phyloP scores from a whole-genome alignment of 2,888 invertebrate species.

The Microctonus hyperodae region DNA sequence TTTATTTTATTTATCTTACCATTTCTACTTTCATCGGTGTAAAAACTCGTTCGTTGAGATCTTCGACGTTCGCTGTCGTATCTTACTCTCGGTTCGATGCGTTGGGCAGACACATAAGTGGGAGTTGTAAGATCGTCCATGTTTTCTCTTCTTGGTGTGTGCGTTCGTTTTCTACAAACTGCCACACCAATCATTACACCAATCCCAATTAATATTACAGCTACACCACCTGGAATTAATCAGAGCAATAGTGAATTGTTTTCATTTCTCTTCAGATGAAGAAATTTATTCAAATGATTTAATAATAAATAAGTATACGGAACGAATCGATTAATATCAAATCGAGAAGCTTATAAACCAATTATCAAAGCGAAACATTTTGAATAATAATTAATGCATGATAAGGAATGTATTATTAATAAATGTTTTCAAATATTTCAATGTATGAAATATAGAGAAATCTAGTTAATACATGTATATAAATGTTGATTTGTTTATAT shows the following conservation, averaged over 20 bases:
- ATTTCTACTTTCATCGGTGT: slow-evolving; percentile 57
- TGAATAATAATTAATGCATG: no score
- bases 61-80: slow-evolving; percentile 53
- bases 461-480: no score
- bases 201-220: slow-evolving; percentile 57
- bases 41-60: slow-evolving; percentile 57
- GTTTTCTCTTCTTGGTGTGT: slow-evolving; percentile 42
- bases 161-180: slow-evolving; percentile 54
- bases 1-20: no score
- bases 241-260: background rate
- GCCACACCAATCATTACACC: slow-evolving; percentile 59
- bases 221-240: slow-evolving; percentile 48
- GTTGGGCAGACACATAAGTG: slow-evolving; percentile 56
- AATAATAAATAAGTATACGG: slow-evolving; percentile 24
- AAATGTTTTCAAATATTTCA: no score
- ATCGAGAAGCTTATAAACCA: no score
- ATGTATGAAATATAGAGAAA: no score
- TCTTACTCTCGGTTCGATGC: slow-evolving; percentile 57
- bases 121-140: slow-evolving; percentile 60
- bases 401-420: no score
- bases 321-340: no score
- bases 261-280: slow-evolving; percentile 7
- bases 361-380: no score
- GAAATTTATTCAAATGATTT: slow-evolving; percentile 11
- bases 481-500: no score